These are phyloP conservation scores for Phoeniculus purpureus DNA, from an alignment of 2,797 vertebrate species.

Conservation along the genomic window DNA sequence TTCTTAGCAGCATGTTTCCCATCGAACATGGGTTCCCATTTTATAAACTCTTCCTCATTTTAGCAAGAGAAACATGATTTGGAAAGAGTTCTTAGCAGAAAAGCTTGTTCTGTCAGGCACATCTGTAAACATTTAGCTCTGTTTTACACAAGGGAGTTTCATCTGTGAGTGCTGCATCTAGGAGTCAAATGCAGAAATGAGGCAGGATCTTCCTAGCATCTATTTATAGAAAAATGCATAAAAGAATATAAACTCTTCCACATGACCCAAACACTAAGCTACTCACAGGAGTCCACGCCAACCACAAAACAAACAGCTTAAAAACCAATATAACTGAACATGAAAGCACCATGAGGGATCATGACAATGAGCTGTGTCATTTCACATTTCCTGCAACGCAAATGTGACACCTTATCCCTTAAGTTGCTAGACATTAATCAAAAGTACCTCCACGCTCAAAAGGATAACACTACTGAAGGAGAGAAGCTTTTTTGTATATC, in stretches of 20 bases:
- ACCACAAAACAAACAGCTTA: constrained; percentile 8
- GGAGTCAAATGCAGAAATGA: background rate
- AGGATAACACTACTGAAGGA: constrained; percentile 61
- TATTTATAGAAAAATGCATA: background rate
- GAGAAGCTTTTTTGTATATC: constrained; percentile 69
- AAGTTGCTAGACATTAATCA: constrained; percentile 73
- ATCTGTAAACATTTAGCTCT: constrained; percentile 6
- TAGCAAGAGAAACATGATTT: background rate
- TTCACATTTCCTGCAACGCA: constrained; percentile 61
- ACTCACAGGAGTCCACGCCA: background rate
- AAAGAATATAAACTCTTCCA: background rate
- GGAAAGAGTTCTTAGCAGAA: background rate
- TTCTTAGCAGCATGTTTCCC: constrained; percentile 10
- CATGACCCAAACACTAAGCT: background rate
- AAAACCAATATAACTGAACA: constrained; percentile 45
- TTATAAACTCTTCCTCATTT: constrained; percentile 19
- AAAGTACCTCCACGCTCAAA: constrained; percentile 50
- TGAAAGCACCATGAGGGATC: constrained; percentile 51
- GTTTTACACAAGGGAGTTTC: background rate
- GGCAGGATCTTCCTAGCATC: background rate
- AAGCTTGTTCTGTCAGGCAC: background rate
- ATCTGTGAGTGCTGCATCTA: background rate
- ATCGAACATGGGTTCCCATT: background rate
- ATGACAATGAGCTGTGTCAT: constrained; percentile 48
- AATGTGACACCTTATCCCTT: constrained; percentile 55